Conservation (phyloP, 1,140 invertebrate species). For the Drosophila baimaii region DNA sequence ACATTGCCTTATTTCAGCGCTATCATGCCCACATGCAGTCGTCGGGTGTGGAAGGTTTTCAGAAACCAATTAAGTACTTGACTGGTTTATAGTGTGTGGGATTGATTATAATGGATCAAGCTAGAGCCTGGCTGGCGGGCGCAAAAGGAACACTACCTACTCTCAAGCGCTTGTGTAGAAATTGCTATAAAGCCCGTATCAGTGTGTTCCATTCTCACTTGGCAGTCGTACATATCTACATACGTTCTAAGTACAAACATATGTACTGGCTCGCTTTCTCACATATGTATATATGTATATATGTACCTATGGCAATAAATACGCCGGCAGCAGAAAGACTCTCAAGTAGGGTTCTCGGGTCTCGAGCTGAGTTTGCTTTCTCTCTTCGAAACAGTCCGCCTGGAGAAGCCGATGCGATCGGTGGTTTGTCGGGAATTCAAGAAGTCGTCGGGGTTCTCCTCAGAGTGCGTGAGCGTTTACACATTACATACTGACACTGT, state of each 20-base stretch:
- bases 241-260: constrained; percentile 32
- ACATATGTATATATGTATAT: background rate
- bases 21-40: constrained; percentile 31
- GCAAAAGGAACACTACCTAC: constrained; percentile 19
- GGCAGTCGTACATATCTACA: constrained; percentile 4
- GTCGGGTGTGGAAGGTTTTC: constrained; percentile 17
- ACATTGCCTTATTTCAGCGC: constrained; percentile 15
- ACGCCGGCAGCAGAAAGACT: constrained; percentile 25
- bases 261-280: constrained; percentile 22
- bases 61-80: constrained; percentile 41
- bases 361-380: constrained; percentile 51
- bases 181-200: constrained; percentile 26
- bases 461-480: background rate
- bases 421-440: background rate
- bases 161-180: constrained; percentile 11
- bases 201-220: constrained; percentile 10
- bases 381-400: constrained; percentile 24
- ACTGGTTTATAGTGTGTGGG: constrained; percentile 20
- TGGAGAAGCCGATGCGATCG: constrained; percentile 34
- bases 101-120: constrained; percentile 25
- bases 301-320: constrained; percentile 16
- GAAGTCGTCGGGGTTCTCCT: background rate
- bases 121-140: constrained; percentile 10
- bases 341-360: constrained; percentile 44
- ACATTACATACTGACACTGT: constrained; percentile 4